Conservation (phyloP, 2,888 invertebrate species). For the Adela reaumurella region DNA sequence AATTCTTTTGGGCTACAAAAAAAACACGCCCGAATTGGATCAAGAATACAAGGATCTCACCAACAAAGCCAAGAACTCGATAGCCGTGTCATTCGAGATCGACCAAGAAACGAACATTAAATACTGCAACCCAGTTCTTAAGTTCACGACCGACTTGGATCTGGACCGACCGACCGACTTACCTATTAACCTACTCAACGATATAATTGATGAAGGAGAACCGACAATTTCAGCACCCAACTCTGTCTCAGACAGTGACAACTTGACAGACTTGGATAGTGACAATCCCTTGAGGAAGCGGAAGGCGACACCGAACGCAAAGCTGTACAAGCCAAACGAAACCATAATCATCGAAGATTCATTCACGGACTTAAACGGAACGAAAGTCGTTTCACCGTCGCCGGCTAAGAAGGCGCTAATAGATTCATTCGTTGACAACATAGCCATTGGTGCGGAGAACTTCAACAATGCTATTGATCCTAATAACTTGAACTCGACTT, state of each 20-base stretch:
- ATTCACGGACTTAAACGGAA: slow-evolving; percentile 30
- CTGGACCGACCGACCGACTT: slow-evolving; percentile 26
- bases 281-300: slow-evolving; percentile 27
- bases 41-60: slow-evolving; percentile 57
- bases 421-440: slow-evolving; percentile 8
- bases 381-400: slow-evolving; percentile 20
- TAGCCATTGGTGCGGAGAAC: slow-evolving; percentile 25
- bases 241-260: slow-evolving; percentile 34
- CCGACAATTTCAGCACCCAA: slow-evolving; percentile 20
- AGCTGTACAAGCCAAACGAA: slow-evolving; percentile 29
- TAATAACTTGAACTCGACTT: slow-evolving; percentile 41
- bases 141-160: slow-evolving; percentile 31
- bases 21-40: slow-evolving; percentile 52
- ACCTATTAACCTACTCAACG: slow-evolving; percentile 6
- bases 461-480: slow-evolving; percentile 24
- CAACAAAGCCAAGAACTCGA: slow-evolving; percentile 55
- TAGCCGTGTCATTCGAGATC: slow-evolving; percentile 61
- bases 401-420: neutral
- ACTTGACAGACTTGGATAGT: slow-evolving; percentile 32
- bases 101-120: slow-evolving; percentile 20
- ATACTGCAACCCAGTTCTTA: slow-evolving; percentile 25
- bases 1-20: slow-evolving; percentile 57
- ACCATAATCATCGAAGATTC: slow-evolving; percentile 45
- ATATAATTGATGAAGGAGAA: slow-evolving; percentile 14
- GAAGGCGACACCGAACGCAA: slow-evolving; percentile 36